These are phyloP conservation scores for Gulo gulo DNA, from an alignment of 2,113 vertebrate species.

Conservation along the genomic window DNA sequence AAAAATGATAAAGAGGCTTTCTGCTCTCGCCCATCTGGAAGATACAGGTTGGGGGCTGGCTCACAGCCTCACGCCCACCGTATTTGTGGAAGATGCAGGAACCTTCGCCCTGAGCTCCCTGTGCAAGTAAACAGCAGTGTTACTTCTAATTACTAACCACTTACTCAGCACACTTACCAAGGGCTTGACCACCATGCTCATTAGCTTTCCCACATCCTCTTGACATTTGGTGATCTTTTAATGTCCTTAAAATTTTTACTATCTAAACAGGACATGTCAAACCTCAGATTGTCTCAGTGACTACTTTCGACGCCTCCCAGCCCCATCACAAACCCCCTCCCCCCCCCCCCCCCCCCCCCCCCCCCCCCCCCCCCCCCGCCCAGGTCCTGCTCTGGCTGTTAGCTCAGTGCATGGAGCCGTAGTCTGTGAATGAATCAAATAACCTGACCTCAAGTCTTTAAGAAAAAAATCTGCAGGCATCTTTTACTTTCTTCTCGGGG, in stretches of 20 bases:
- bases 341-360: no score
- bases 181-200: neutral
- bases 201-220: slow-evolving; percentile 53
- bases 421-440: slow-evolving; percentile 15
- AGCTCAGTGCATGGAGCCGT: neutral
- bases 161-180: neutral
- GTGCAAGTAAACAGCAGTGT: neutral
- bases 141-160: neutral
- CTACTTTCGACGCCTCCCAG: neutral
- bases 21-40: neutral
- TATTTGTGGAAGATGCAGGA: no score
- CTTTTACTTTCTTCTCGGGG: neutral
- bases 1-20: neutral
- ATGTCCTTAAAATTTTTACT: slow-evolving; percentile 50
- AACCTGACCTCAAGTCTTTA: neutral
- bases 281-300: neutral
- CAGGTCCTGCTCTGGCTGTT: neutral
- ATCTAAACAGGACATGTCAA: slow-evolving; percentile 35
- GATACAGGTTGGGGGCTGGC: neutral
- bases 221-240: slow-evolving; percentile 19
- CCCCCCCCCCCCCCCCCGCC: neutral
- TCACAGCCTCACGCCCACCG: neutral
- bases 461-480: neutral
- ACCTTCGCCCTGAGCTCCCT: neutral
- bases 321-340: neutral